A percentile compares a stretch with the other conserved stretches of the same genome.
Evolutionary conservation across 2,797 vertebrate genomes (phyloP).

Genomic region (Ceryle rudis): DNA sequence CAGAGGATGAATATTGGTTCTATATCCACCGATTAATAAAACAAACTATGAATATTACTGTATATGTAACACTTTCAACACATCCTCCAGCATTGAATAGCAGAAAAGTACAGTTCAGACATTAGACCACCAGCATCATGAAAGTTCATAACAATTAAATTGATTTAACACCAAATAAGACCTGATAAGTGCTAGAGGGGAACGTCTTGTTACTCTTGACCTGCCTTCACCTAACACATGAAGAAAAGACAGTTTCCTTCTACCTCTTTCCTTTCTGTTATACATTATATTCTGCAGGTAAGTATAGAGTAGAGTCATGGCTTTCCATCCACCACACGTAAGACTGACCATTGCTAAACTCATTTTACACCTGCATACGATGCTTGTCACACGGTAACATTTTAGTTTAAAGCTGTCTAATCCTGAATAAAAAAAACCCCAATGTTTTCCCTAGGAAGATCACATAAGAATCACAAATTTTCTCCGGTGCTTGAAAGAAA

Average conservation of each 20-base stretch:
- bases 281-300: not conserved
- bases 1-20: not conserved
- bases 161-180: not conserved
- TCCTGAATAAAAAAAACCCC: not conserved
- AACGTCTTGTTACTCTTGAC: not conserved
- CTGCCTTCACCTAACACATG: too few species aligned
- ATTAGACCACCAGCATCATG: not conserved
- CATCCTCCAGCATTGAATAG: not conserved
- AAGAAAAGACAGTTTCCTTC: not conserved
- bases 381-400: not conserved
- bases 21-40: not conserved
- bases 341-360: not conserved
- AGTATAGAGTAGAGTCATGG: not conserved
- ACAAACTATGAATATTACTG: not conserved
- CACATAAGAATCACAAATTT: slow-evolving; percentile 69
- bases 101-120: not conserved
- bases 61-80: not conserved
- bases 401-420: not conserved
- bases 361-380: not conserved
- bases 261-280: not conserved
- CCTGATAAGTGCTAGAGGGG: not conserved
- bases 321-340: not conserved
- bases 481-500: slow-evolving; percentile 61
- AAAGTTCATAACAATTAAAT: not conserved
- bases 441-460: slow-evolving; percentile 63